Evolutionary conservation across 2,888 invertebrate genomes (phyloP).

Genomic region (Scaeva pyrastri): DNA sequence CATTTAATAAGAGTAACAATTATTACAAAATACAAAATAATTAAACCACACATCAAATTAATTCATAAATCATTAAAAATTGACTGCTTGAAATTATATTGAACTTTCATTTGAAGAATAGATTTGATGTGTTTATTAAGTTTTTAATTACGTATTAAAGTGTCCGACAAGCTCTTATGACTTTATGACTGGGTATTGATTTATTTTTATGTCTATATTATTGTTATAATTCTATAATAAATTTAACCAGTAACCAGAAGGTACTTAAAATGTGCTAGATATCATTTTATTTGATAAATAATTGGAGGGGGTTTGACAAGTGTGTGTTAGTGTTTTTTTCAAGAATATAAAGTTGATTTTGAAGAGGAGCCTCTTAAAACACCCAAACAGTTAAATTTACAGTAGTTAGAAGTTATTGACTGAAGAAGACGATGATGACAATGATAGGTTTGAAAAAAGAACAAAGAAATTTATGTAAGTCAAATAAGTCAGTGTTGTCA

Average conservation of each 20-base stretch:
- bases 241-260: neutral
- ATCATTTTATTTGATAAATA: neutral
- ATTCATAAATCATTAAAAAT: slow-evolving; percentile 18
- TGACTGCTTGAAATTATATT: slow-evolving; percentile 48
- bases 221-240: slow-evolving; percentile 1
- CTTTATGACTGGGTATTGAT: slow-evolving; percentile 4
- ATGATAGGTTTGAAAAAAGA: neutral
- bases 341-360: neutral
- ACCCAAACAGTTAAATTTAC: neutral
- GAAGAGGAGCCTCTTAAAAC: slow-evolving; percentile 6
- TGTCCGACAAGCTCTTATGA: slow-evolving; percentile 30
- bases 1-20: neutral
- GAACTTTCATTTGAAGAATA: slow-evolving; percentile 45
- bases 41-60: slow-evolving; percentile 1
- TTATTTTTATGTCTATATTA: slow-evolving; percentile 25
- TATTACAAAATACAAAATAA: neutral
- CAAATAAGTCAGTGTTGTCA: neutral
- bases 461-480: slow-evolving; percentile 11
- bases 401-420: slow-evolving; percentile 25
- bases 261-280: neutral
- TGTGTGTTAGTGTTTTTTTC: neutral
- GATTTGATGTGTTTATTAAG: slow-evolving; percentile 8
- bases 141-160: slow-evolving; percentile 27
- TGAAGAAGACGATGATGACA: neutral
- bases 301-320: neutral